Percentiles rank a stretch among this genome's conserved stretches.
Evolutionary conservation across 1,140 invertebrate species (phyloP).

Genomic region (Magallana gigas): DNA sequence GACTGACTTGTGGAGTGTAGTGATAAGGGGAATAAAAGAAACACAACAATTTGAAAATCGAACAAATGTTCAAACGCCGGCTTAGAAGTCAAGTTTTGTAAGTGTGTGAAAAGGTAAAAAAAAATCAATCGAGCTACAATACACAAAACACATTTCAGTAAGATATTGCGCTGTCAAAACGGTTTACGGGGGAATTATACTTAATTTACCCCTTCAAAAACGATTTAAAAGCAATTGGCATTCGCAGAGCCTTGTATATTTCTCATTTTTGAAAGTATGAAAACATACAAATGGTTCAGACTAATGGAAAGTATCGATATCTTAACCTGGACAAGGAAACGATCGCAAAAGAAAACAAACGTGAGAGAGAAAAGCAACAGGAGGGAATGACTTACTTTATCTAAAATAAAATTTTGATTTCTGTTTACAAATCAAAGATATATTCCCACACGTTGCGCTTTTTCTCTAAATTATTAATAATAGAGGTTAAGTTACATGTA

Average conservation of each 20-base stretch:
- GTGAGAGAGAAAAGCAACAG: not conserved
- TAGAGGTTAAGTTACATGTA: no score
- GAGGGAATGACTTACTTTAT: no score
- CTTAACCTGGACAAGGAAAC: not conserved
- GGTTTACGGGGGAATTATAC: conserved; percentile 19
- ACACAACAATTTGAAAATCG: conserved; percentile 22
- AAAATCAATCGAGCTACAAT: conserved; percentile 18
- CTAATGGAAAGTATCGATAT: not conserved
- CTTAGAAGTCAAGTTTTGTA: conserved; percentile 1
- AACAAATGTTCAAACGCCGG: conserved; percentile 5
- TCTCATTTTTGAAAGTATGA: not conserved
- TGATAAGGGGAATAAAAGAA: not conserved
- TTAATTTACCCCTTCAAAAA: conserved; percentile 28
- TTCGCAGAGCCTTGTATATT: not conserved
- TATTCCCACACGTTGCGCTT: no score
- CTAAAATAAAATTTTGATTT: no score
- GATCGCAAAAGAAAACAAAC: not conserved
- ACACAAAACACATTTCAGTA: not conserved
- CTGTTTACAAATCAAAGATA: no score
- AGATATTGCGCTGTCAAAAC: conserved; percentile 14
- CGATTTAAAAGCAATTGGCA: conserved; percentile 2
- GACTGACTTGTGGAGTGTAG: not conserved
- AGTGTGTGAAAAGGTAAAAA: not conserved
- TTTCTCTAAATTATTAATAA: no score
- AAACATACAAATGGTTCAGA: not conserved